Base-by-base conservation (phyloP, 2,888 invertebrate species). In the Dichetophora obliterata region DNA sequence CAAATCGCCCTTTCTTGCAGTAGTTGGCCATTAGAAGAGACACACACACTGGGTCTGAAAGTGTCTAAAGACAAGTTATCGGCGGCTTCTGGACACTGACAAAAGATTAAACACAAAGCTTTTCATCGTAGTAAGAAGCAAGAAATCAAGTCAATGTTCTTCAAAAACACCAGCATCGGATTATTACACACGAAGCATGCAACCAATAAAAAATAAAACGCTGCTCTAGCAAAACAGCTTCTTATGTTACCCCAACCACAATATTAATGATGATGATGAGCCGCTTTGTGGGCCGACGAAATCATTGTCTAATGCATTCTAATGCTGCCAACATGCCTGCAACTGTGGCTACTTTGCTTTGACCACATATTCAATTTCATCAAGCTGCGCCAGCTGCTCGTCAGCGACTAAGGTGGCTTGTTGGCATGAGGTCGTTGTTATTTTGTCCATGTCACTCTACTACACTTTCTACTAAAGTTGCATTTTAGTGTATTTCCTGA, bases 401-500 rank as follows among this genome's bases (percentile, higher is more conserved):
- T 43, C 43, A 43, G 11, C 43, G 43, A 11, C 11, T 43, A n/a
- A 43, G 43, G 43, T 43, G 43, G 11, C 43, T 43, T 11, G 43
- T 43, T 43, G 43, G 43, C 11, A 11, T 43, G 24, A 27, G 24
- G 11, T 59, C 27, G 24, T 59, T 27, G 27, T 59, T 27, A 59
- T 24, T 24, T 22, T 11, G 11, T 11, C 11, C 14, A 43, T 43
- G 43, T 43, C 14, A 11, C 14, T 34, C 57, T n/a, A 37, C 27
- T 65, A 63, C 69, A 14, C 31, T 65, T 27, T 27, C 68, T 57
- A 14, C 54, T 59, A 9, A 31, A 68, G 16, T 50, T 77, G n/a
- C 75, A 76, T 57, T 74, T 83, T 71, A 72, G 78, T 76, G 73
- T 77, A 59, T 79, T 73, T 81, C 77, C 76, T 50, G 80, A 75